phyloP scores from a whole-genome alignment of 2,113 vertebrate species.

The Stegostoma tigrinum region DNA sequence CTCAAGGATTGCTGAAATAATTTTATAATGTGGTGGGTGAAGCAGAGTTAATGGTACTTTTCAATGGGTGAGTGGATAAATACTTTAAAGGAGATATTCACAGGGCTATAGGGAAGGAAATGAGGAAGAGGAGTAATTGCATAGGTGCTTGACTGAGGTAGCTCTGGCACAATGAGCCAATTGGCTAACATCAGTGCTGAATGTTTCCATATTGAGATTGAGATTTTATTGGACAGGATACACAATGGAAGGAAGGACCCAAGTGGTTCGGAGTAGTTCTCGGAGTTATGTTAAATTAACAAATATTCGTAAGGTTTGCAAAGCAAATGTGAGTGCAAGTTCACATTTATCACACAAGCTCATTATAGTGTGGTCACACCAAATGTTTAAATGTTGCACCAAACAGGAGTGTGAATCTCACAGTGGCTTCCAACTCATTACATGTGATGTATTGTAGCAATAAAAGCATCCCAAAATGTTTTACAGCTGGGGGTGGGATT shows the following conservation, averaged over 20 bases:
- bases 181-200: neutral
- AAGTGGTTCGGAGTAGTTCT: neutral
- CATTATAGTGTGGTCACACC: neutral
- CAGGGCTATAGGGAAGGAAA: too few relatives aligned
- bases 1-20: neutral
- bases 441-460: neutral
- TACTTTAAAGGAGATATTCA: too few relatives aligned
- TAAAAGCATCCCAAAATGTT: neutral
- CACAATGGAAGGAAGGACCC: neutral
- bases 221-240: neutral
- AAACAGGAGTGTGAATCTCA: neutral
- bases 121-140: too few relatives aligned
- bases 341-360: neutral
- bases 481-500: neutral
- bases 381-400: neutral
- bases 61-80: too few relatives aligned
- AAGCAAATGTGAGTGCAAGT: neutral
- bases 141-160: too few relatives aligned
- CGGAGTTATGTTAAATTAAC: neutral
- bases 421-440: neutral
- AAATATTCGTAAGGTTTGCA: neutral
- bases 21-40: neutral
- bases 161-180: neutral
- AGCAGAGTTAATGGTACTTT: neutral
- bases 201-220: neutral